A percentile compares a stretch with the other conserved stretches of the same genome.
These are phyloP conservation scores for Andricus grossulariae DNA, from an alignment of 1,140 invertebrate species.

Conservation along the genomic window DNA sequence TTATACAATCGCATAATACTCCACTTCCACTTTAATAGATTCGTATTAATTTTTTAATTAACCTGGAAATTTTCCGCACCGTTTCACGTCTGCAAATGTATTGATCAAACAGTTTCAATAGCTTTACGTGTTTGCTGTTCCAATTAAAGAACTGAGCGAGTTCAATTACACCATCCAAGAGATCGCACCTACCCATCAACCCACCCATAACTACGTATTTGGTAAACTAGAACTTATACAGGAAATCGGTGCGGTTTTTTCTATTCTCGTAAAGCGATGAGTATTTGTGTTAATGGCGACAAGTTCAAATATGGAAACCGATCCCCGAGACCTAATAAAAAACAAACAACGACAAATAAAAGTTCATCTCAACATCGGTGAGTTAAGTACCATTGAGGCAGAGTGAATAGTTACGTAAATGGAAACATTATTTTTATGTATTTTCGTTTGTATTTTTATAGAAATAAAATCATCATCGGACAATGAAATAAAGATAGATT, in stretches of 20 bases:
- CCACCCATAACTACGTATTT: not conserved
- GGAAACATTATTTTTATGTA: no score
- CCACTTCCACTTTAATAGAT: no score
- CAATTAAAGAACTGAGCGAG: slow-evolving; percentile 20
- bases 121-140: slow-evolving; percentile 3
- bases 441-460: no score
- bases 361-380: not conserved
- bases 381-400: no score
- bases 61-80: slow-evolving; percentile 23
- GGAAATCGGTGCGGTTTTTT: slow-evolving; percentile 3
- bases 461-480: no score
- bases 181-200: slow-evolving; percentile 25
- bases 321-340: not conserved
- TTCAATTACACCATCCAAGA: slow-evolving; percentile 23
- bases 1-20: no score
- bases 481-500: no score
- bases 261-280: not conserved
- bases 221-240: slow-evolving; percentile 18
- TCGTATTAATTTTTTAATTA: not conserved
- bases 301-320: not conserved
- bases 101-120: slow-evolving; percentile 25
- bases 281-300: slow-evolving; percentile 16
- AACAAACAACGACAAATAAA: not conserved
- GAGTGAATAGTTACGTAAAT: no score
- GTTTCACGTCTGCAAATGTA: not conserved